These are phyloP conservation scores for Drosophila sproati DNA, from an alignment of 1,140 invertebrate species.

Conservation along the genomic window DNA sequence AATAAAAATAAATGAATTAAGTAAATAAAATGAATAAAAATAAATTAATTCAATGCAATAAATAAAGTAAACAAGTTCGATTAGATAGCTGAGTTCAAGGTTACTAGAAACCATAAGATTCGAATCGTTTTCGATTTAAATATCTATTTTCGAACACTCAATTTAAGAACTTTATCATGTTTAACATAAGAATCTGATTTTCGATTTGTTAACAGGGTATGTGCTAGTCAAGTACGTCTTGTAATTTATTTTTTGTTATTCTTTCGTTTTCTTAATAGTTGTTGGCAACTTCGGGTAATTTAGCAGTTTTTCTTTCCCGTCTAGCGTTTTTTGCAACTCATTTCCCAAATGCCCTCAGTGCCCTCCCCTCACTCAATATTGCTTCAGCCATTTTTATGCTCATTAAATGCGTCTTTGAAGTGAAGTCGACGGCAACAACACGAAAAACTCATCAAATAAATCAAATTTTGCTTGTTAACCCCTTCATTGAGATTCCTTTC, in stretches of 20 bases:
- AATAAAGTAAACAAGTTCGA: too few species aligned
- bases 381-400: constrained; percentile 62
- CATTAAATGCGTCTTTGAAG: constrained; percentile 68
- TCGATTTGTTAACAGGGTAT: not conserved
- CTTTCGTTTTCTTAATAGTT: constrained; percentile 13
- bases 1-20: too few species aligned
- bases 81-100: too few species aligned
- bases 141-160: too few species aligned
- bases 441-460: constrained; percentile 79
- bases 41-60: too few species aligned
- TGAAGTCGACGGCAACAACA: constrained; percentile 35
- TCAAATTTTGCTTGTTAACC: constrained; percentile 81
- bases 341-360: constrained; percentile 37
- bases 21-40: too few species aligned
- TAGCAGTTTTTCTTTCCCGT: constrained; percentile 19
- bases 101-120: too few species aligned
- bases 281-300: constrained; percentile 18
- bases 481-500: constrained; percentile 74
- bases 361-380: constrained; percentile 10
- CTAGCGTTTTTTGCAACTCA: constrained; percentile 39
- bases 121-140: too few species aligned
- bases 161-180: too few species aligned
- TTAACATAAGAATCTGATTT: too few species aligned
- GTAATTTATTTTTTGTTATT: too few species aligned
- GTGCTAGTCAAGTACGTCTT: too few species aligned